Evolutionary conservation across 2,888 invertebrate genomes (phyloP).

Genomic region (Tridacna crocea): DNA sequence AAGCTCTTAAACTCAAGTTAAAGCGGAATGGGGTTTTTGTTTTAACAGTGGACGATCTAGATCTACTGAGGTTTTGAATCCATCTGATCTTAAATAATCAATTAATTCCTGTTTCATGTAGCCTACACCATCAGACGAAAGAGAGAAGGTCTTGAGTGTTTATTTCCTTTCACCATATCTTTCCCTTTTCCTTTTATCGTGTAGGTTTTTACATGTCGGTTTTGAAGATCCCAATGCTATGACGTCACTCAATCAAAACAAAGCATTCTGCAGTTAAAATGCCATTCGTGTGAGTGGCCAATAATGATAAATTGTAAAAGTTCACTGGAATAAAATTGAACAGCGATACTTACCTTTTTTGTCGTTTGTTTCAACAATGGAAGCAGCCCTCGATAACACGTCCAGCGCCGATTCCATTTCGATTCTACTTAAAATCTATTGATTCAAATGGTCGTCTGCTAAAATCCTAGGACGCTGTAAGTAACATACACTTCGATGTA

Average conservation of each 20-base stretch:
- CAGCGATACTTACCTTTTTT: slow-evolving; percentile 45
- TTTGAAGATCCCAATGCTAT: neutral
- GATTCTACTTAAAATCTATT: slow-evolving; percentile 8
- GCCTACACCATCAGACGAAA: too few relatives aligned
- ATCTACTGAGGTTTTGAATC: too few relatives aligned
- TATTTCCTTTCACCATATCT: too few relatives aligned
- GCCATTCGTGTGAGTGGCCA: too few relatives aligned
- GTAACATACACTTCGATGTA: slow-evolving; percentile 13
- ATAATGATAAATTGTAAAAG: too few relatives aligned
- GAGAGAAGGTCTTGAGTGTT: too few relatives aligned
- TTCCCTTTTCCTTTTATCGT: neutral
- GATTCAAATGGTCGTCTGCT: slow-evolving; percentile 57
- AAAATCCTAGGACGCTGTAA: neutral
- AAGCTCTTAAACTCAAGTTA: too few relatives aligned
- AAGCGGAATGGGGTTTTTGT: too few relatives aligned
- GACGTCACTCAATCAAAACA: neutral
- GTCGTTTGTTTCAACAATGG: slow-evolving; percentile 76
- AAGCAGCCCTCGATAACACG: slow-evolving; percentile 80
- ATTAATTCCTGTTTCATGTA: too few relatives aligned
- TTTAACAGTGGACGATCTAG: too few relatives aligned
- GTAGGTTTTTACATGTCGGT: neutral
- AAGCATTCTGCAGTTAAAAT: too few relatives aligned
- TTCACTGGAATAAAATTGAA: neutral
- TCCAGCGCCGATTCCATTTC: slow-evolving; percentile 73
- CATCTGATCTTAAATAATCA: too few relatives aligned